phyloP scores from a whole-genome alignment of 2,113 vertebrate genomes.

The Cathartes aura region DNA sequence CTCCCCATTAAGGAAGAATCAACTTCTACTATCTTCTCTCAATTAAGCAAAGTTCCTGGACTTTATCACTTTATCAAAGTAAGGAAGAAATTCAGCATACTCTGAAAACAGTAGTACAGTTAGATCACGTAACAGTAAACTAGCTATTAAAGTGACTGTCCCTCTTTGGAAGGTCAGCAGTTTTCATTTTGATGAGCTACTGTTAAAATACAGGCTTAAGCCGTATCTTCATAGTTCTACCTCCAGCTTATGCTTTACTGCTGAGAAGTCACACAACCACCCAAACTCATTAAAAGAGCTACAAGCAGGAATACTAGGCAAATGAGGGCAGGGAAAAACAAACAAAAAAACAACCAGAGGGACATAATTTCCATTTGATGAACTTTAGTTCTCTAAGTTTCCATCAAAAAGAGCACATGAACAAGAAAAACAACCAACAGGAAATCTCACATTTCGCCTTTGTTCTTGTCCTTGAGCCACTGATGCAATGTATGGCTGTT shows the following conservation, averaged over 20 bases:
- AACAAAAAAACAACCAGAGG: neutral
- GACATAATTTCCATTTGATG: neutral
- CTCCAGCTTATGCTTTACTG: neutral
- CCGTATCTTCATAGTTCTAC: neutral
- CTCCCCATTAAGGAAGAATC: neutral
- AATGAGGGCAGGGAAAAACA: neutral
- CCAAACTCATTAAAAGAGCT: neutral
- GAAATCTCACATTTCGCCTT: conserved; percentile 92
- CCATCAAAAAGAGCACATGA: neutral
- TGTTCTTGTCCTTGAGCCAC: conserved; percentile 99
- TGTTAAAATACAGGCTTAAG: neutral
- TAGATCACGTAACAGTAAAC: neutral
- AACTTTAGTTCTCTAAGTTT: neutral
- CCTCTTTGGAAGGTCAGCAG: neutral
- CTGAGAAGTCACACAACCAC: neutral
- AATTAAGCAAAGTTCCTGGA: neutral
- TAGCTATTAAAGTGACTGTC: neutral
- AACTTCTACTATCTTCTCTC: neutral
- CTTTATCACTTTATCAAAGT: neutral
- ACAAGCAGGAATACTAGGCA: neutral
- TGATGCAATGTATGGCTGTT: conserved; percentile 96
- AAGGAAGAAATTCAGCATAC: neutral
- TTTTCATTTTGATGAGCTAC: neutral
- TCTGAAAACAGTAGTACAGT: neutral
- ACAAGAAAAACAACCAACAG: neutral